phyloP scores from a whole-genome alignment of 2,797 vertebrate genomes.

The Psittacula echo region DNA sequence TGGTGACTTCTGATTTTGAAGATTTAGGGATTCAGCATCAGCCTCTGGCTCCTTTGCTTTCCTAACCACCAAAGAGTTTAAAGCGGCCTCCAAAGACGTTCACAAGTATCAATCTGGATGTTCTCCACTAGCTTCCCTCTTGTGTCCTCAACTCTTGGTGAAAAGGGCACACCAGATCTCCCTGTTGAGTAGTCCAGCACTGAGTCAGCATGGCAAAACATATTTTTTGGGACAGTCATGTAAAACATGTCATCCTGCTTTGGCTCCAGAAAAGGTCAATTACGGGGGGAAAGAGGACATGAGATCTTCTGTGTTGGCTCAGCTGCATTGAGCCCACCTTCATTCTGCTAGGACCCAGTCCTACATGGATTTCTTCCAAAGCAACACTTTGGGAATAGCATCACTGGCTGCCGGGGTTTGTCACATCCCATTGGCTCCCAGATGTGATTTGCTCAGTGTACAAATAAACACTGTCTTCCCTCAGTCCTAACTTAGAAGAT shows the following conservation, averaged over 20 bases:
- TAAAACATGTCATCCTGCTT: rapidly evolving
- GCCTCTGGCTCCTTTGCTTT: background rate
- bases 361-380: background rate
- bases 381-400: background rate
- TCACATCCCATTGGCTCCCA: background rate
- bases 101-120: background rate
- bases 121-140: background rate
- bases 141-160: background rate
- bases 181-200: background rate
- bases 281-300: background rate
- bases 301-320: background rate
- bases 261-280: background rate
- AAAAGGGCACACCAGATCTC: background rate
- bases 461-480: background rate
- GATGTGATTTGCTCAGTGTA: rapidly evolving
- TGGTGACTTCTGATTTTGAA: background rate
- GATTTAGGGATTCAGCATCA: background rate
- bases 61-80: background rate
- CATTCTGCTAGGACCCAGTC: background rate
- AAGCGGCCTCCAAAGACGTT: background rate
- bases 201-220: background rate
- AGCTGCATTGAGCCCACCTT: background rate
- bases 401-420: background rate
- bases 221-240: background rate
- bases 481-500: background rate